Percentiles rank a stretch among this genome's conserved stretches.
Evolutionary conservation across 2,113 vertebrate species (phyloP).

Genomic region (Jaculus jaculus): DNA sequence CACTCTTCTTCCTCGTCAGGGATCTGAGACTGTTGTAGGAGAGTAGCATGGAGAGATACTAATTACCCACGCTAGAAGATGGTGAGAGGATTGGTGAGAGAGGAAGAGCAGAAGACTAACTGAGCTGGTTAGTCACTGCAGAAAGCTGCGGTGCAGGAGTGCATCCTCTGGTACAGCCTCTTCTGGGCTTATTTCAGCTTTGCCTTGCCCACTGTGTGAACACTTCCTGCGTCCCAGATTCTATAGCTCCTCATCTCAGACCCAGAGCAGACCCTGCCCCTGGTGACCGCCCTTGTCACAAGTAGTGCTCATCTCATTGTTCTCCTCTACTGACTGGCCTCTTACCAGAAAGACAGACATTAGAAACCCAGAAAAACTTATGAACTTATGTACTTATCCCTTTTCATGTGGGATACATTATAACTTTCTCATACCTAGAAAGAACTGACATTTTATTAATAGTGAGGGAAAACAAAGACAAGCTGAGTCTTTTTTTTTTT

Average conservation of each 20-base stretch:
- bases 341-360: slow-evolving; percentile 1
- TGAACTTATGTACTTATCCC: background rate
- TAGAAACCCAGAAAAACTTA: background rate
- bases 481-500: background rate
- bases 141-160: background rate
- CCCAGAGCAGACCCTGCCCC: background rate
- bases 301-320: background rate
- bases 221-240: background rate
- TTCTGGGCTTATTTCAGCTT: background rate
- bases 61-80: background rate
- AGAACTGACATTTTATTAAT: slow-evolving; percentile 10
- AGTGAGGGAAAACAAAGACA: background rate
- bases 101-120: background rate
- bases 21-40: background rate
- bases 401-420: background rate
- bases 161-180: background rate
- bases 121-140: background rate
- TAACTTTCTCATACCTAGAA: background rate
- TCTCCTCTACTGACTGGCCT: background rate
- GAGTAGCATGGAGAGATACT: background rate
- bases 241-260: background rate
- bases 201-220: background rate
- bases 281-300: background rate
- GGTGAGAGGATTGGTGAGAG: background rate
- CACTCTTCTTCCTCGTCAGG: background rate